Evolutionary conservation across 2,888 invertebrate species (phyloP), one percentile per base, ranked within the genome.

Genomic region (Gymnoscelis rufifasciata): DNA sequence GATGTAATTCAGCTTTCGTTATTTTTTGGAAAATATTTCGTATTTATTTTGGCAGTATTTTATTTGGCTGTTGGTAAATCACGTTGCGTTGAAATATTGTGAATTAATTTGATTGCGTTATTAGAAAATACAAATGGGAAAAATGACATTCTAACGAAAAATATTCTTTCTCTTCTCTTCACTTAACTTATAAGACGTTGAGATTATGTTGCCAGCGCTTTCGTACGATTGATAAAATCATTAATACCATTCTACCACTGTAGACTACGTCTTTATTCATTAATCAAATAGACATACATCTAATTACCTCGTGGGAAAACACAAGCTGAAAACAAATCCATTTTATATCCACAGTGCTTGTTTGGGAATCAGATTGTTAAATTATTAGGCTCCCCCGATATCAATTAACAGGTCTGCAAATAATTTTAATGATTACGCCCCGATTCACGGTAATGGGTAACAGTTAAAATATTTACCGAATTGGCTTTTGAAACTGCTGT

Each of bases 321-420:
- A 51, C 54, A 54, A 56, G 54, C 58, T 52, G 41, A 57, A 64
- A 69, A 68, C 67, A 66, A 72, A 78, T 79, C 75, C 74, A 78
- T 74, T 71, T 70, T n/a, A n/a, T n/a, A n/a, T n/a, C n/a, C n/a
- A n/a, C n/a, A n/a, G n/a, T 62, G 62, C 62, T 75, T 69, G 64
- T 66, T 68, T 72, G 76, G 75, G 72, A 71, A 61, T 56, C 60
- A 52, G 57, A 57, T 59, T 57, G 57, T 55, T 54, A 61, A 53
- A 66, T 71, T 72, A 73, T 74, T 75, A 73, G 68, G 62, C 61
- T 68, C 70, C 62, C 71, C 62, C 62, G 63, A 59, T 73, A 78
- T 74, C 72, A 75, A 78, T 77, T 75, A 74, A 70, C 71, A 68
- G 66, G 67, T 68, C 62, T 57, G 68, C 68, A 67, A 74, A 75